Evolutionary conservation across 2,888 invertebrate species (phyloP).

Genomic region (Amphimallon solstitiale): DNA sequence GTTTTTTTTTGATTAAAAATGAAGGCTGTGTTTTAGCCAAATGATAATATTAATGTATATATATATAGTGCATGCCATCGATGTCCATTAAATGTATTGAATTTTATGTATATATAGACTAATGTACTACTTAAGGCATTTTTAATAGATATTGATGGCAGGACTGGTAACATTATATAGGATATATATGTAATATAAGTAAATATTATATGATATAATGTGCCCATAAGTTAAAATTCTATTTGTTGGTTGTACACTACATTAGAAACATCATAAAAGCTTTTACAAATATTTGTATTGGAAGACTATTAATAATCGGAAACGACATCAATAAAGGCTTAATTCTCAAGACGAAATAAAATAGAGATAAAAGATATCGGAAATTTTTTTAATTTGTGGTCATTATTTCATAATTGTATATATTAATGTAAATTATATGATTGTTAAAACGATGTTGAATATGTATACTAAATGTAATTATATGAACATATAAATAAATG

Average conservation of each 20-base stretch:
- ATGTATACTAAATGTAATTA: conserved; percentile 46
- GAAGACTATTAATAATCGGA: too few species aligned
- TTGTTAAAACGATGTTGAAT: conserved; percentile 44
- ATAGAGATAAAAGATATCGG: too few species aligned
- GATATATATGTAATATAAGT: conserved; percentile 14
- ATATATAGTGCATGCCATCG: conserved; percentile 11
- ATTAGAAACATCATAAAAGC: neutral
- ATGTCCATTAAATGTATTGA: conserved; percentile 10
- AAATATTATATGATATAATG: neutral
- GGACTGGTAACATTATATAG: neutral
- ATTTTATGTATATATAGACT: neutral
- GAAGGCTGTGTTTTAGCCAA: conserved; percentile 55
- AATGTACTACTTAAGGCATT: conserved; percentile 2
- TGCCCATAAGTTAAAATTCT: conserved; percentile 10
- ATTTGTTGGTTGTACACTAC: neutral
- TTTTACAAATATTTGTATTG: neutral
- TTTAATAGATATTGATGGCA: conserved; percentile 24
- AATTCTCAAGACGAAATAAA: neutral
- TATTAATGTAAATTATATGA: conserved; percentile 38
- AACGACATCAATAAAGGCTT: too few species aligned
- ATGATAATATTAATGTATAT: conserved; percentile 43
- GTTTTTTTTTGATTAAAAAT: conserved; percentile 40
- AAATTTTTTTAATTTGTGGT: conserved; percentile 32
- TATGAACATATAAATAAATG: conserved; percentile 40
- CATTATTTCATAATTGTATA: conserved; percentile 19